phyloP scores from a whole-genome alignment of 2,888 invertebrate genomes.

The Gastrophysa polygoni region DNA sequence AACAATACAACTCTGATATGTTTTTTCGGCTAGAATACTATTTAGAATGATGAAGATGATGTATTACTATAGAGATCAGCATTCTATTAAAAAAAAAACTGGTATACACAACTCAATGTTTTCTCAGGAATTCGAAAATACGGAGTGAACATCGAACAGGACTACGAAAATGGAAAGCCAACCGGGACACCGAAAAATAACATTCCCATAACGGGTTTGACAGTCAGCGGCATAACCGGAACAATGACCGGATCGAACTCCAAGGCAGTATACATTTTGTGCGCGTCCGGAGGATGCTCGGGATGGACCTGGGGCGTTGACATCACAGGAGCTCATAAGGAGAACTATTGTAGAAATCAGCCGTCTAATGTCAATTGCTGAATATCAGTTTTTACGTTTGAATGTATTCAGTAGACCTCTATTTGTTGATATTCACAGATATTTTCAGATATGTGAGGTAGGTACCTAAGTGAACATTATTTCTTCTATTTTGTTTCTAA shows the following conservation, averaged over 20 bases:
- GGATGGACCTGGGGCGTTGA: conserved; percentile 30
- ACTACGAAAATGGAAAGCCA: conserved; percentile 29
- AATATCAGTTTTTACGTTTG: not conserved
- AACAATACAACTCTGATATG: no score
- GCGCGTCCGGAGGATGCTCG: conserved; percentile 31
- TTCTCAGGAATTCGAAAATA: conserved; percentile 28
- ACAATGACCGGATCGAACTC: conserved; percentile 18
- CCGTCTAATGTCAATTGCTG: conserved; percentile 11
- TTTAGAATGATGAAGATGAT: no score
- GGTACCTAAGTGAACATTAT: no score
- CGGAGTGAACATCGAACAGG: conserved; percentile 37
- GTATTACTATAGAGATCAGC: no score
- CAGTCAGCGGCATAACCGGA: conserved; percentile 21
- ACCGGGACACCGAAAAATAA: conserved; percentile 28
- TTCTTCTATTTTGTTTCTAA: no score
- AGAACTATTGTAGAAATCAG: conserved; percentile 15
- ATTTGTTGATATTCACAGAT: no score
- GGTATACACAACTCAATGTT: no score
- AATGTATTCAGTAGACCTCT: no score
- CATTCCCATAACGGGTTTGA: conserved; percentile 32
- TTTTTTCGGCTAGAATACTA: no score
- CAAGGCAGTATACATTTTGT: conserved; percentile 28
- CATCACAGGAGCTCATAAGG: conserved; percentile 18
- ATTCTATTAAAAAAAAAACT: no score
- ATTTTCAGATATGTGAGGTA: no score